Base-by-base conservation (phyloP, 2,797 vertebrate species). In the Anguilla anguilla region DNA sequence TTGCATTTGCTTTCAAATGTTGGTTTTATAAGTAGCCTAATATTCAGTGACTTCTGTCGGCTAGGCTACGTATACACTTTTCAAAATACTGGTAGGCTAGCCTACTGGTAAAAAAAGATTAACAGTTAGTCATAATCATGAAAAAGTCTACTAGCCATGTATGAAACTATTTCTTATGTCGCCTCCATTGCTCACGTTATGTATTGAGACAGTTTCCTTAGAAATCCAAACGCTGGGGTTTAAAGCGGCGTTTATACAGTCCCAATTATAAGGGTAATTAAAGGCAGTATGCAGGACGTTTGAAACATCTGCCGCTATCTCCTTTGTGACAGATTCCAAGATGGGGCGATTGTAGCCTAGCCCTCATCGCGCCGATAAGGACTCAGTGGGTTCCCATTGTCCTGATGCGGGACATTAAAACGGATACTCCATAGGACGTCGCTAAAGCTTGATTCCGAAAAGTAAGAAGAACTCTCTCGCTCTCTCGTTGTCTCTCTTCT, bases 371-470 rank as follows among this genome's bases (percentile, higher is more conserved):
- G 46, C 79, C 79, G 79, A 49, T 82, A 49, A 82, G 17, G 25
- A 82, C 79, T 22, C 39, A 46, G 22, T 7, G 46, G 46, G 43
- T n/a, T 82, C 79, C 79, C 46, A 19, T 49, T 82, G 43, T 82
- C 79, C 43, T 35, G 46, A 7, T 22, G 5, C 46, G 22, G 79
- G 46, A 81, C 22, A 81, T 81, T 81, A 81, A 22, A 51, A 82
- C 79, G 74, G 74, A 82, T 82, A 82, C 51, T 82, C 79, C 79
- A 82, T n/a, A 6, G n/a, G 79, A 82, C 77, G 77, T 46, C 77
- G 46, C 17, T 22, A 51, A 49, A 10, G 22, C 43, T 51, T 82
- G 79, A 49, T 49, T 51, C 46, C 43, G 22, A 49, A 82, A 31
- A 17, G 25, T n/a, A 13, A 51, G 79, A 22, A 15, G 1, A 79